phyloP scores from a whole-genome alignment of 2,113 vertebrate genomes.

The Glaucomys volans region DNA sequence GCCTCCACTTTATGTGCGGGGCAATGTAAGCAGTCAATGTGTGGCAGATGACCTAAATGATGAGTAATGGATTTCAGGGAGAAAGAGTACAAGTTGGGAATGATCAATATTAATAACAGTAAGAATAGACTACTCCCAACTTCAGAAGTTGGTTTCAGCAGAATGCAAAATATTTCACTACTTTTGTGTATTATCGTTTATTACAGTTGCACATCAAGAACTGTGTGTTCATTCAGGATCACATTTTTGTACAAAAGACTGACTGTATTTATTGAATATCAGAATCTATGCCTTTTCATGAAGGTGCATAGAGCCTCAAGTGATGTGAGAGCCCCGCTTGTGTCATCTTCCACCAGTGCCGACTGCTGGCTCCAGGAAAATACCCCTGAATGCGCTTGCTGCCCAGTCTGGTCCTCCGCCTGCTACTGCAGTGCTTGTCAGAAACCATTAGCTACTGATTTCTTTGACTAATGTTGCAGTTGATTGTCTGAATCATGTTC shows the following conservation, averaged over 20 bases:
- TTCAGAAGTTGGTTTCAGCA: not conserved
- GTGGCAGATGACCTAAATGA: not conserved
- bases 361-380: constrained; percentile 81
- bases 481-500: constrained; percentile 93
- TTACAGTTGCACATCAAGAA: not conserved
- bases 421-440: constrained; percentile 92
- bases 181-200: not conserved
- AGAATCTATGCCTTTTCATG: constrained; percentile 8
- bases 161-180: not conserved
- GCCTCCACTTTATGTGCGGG: not conserved
- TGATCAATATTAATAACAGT: not conserved
- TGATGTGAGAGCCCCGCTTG: not conserved
- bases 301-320: constrained; percentile 49
- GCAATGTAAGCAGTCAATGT: not conserved
- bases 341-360: constrained; percentile 73
- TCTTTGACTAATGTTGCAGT: constrained; percentile 94
- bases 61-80: not conserved
- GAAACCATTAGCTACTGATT: constrained; percentile 91
- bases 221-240: not conserved
- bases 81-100: not conserved
- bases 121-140: not conserved
- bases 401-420: constrained; percentile 87
- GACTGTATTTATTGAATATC: not conserved
- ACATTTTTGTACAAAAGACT: not conserved
- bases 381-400: constrained; percentile 82